Percentiles rank a stretch among this genome's conserved stretches.
These are phyloP conservation scores for Hippocampus zosterae DNA, from an alignment of 2,113 vertebrate genomes.

Conservation along the genomic window DNA sequence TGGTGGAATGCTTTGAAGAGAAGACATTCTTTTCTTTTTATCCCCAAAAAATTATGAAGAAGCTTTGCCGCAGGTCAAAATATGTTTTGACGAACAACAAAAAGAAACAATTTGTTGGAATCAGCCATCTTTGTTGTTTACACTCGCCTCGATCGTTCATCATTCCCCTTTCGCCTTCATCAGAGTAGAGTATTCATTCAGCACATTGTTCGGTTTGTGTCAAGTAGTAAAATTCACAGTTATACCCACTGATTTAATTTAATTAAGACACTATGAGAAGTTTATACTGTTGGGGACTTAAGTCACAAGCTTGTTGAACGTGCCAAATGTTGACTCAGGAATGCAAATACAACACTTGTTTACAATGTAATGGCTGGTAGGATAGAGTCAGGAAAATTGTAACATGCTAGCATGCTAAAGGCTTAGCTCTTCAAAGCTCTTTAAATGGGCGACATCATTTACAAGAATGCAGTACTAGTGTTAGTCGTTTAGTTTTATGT, in stretches of 20 bases:
- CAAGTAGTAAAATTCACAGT: background rate
- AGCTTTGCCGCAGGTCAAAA: no score
- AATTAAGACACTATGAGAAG: background rate
- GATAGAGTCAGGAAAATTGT: conserved; percentile 27
- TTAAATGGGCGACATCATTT: conserved; percentile 9
- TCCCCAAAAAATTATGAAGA: no score
- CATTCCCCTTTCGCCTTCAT: no score
- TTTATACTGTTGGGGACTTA: background rate
- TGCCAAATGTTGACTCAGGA: background rate
- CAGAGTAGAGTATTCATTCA: background rate
- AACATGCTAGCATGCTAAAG: conserved; percentile 23
- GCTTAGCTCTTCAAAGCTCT: conserved; percentile 24
- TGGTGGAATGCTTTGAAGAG: no score
- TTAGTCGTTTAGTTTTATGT: conserved; percentile 13
- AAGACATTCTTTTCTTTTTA: no score
- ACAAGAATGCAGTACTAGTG: conserved; percentile 14
- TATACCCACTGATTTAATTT: background rate
- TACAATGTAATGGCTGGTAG: background rate
- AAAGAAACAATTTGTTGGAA: no score
- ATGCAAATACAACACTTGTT: background rate
- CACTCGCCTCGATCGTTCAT: no score
- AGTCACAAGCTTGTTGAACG: background rate
- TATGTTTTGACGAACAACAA: no score
- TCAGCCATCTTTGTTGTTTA: no score
- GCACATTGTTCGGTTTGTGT: background rate